Evolutionary conservation across 2,113 vertebrate species (phyloP).

Genomic region (Daubentonia madagascariensis): DNA sequence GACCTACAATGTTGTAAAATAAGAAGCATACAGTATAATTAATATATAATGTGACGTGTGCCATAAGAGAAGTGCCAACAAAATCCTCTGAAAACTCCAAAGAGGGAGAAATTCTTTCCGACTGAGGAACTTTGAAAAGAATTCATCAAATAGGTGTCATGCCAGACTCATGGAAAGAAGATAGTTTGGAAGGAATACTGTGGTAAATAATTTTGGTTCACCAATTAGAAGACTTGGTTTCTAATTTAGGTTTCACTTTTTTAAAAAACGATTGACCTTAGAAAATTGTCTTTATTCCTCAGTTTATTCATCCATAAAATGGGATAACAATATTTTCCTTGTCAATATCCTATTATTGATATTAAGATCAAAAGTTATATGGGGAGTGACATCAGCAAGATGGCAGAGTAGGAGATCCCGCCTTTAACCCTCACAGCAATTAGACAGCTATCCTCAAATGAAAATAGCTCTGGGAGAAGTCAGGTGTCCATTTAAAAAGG

Average conservation of each 20-base stretch:
- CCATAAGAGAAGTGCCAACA: neutral
- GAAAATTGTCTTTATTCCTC: neutral
- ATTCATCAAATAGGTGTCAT: neutral
- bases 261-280: neutral
- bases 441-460: too few relatives aligned
- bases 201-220: neutral
- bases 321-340: neutral
- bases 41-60: neutral
- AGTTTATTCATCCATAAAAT: neutral
- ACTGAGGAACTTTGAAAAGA: neutral
- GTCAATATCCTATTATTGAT: neutral
- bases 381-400: too few relatives aligned
- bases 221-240: neutral
- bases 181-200: neutral
- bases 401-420: too few relatives aligned
- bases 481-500: too few relatives aligned
- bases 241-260: neutral
- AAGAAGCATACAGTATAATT: neutral
- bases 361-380: neutral
- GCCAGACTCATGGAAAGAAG: neutral
- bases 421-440: too few relatives aligned
- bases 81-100: neutral
- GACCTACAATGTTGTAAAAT: neutral
- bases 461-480: too few relatives aligned
- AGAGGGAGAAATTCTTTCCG: neutral